Conservation (phyloP, 2,797 vertebrate species). For the Garrulus glandarius region DNA sequence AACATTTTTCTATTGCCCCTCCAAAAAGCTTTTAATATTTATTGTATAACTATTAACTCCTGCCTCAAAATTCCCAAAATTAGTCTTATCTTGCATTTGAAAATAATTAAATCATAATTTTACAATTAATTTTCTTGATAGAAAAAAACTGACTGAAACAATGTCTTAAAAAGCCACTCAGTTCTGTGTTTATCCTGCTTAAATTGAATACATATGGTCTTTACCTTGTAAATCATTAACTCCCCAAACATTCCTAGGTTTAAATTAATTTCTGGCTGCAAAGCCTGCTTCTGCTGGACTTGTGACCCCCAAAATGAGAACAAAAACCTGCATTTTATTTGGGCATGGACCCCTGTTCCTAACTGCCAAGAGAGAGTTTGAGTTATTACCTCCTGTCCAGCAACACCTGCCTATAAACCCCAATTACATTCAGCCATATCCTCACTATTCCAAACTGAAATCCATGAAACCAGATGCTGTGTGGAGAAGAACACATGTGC, state of each 20-base stretch:
- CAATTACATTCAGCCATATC: background rate
- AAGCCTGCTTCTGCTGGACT: conserved; percentile 3
- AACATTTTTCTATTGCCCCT: background rate
- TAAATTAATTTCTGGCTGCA: background rate
- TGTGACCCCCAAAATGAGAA: background rate
- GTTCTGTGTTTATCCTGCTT: background rate
- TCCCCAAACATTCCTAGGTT: background rate
- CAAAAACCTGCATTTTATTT: background rate
- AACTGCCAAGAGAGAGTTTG: background rate
- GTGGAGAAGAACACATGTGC: background rate
- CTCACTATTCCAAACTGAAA: background rate
- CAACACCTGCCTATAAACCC: background rate
- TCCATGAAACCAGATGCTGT: background rate
- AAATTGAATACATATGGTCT: background rate
- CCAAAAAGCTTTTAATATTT: background rate
- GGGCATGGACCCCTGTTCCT: background rate
- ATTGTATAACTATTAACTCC: background rate
- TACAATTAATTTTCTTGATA: background rate
- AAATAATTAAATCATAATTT: background rate
- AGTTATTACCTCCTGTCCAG: background rate
- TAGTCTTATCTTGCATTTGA: background rate
- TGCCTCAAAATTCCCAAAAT: background rate
- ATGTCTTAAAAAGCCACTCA: background rate
- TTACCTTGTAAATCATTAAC: conserved; percentile 16
- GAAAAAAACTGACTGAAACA: background rate